These are phyloP conservation scores for Achatina immaculata DNA, from an alignment of 1,140 invertebrate genomes.

Conservation along the genomic window DNA sequence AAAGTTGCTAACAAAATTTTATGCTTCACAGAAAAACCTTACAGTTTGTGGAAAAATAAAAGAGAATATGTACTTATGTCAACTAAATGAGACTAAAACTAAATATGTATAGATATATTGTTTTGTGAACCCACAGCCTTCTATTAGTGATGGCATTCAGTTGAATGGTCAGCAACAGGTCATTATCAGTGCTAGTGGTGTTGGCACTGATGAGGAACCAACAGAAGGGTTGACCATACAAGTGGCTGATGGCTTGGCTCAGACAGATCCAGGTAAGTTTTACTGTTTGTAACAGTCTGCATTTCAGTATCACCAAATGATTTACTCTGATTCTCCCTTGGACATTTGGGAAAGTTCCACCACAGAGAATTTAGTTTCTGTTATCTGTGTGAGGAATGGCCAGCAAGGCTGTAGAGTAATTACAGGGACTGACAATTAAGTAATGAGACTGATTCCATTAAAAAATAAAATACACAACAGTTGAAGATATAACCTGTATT, in stretches of 20 bases:
- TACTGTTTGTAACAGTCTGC: no score
- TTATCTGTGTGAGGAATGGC: background rate
- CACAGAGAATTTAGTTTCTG: background rate
- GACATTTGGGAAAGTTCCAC: background rate
- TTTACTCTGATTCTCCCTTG: background rate
- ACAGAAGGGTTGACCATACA: slow-evolving; percentile 38
- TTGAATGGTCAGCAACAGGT: slow-evolving; percentile 49
- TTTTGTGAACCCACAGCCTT: slow-evolving; percentile 22
- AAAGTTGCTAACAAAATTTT: no score
- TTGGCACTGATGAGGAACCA: slow-evolving; percentile 24
- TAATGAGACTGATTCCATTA: no score
- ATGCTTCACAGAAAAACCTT: no score
- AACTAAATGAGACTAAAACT: no score
- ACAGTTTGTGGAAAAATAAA: no score
- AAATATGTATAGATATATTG: no score
- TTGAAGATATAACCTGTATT: no score
- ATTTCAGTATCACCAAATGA: background rate
- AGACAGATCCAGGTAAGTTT: slow-evolving; percentile 43
- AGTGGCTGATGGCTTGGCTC: slow-evolving; percentile 40
- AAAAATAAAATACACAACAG: no score
- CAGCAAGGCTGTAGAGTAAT: background rate
- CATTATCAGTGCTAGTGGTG: slow-evolving; percentile 43
- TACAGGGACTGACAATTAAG: no score
- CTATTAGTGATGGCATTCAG: slow-evolving; percentile 48
- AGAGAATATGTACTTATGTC: no score